Percentiles rank a stretch among this genome's conserved stretches.
phyloP scores from a whole-genome alignment of 2,797 vertebrate genomes.

The Lophotriccus pileatus region DNA sequence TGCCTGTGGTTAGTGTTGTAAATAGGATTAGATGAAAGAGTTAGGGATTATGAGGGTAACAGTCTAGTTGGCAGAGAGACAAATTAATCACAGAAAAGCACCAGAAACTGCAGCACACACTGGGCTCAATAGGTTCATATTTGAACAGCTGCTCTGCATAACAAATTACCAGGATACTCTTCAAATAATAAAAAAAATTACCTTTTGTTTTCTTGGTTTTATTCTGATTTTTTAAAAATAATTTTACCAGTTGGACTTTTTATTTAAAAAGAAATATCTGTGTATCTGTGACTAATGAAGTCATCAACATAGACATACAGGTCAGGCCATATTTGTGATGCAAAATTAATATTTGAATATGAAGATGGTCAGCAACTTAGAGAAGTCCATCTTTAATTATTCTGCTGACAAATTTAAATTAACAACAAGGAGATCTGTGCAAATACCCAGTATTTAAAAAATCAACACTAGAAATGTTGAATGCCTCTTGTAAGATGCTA shows the following conservation, averaged over 20 bases:
- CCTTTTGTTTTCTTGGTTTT: neutral
- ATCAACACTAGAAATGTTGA: neutral
- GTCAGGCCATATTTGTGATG: neutral
- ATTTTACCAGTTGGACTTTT: neutral
- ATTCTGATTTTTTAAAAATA: neutral
- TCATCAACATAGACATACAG: neutral
- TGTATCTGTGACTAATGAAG: neutral
- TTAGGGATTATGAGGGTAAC: conserved; percentile 10
- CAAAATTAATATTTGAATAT: neutral
- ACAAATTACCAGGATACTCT: neutral
- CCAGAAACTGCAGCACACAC: neutral
- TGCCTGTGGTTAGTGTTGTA: conserved; percentile 12
- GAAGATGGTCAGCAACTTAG: neutral
- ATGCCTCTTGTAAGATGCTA: neutral
- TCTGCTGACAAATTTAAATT: neutral
- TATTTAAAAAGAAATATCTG: neutral
- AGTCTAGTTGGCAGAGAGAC: conserved; percentile 13
- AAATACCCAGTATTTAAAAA: neutral
- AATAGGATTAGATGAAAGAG: conserved; percentile 34
- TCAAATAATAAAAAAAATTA: neutral
- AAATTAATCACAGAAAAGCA: conserved; percentile 38
- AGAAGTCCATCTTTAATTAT: neutral
- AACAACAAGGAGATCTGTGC: neutral
- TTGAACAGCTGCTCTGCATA: conserved; percentile 36
- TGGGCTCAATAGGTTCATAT: neutral